These are phyloP conservation scores for Sitobion miscanthi DNA, from an alignment of 1,140 invertebrate species.

Conservation along the genomic window DNA sequence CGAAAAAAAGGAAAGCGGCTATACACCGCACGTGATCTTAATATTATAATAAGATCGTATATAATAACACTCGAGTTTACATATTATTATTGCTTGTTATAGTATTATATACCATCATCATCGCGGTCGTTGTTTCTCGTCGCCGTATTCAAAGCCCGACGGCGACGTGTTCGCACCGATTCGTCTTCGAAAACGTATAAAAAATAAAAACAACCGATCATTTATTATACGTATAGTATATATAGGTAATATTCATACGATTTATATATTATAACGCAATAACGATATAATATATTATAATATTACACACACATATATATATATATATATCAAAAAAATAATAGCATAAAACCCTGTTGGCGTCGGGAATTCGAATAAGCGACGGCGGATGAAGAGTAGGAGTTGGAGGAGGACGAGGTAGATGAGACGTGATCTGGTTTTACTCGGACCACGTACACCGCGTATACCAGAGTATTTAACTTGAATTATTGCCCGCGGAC, in stretches of 20 bases:
- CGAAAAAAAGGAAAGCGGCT: background rate
- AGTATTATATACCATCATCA: background rate
- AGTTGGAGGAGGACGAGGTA: background rate
- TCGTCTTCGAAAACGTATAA: background rate
- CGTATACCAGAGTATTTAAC: slow-evolving; percentile 17
- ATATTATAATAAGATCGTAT: background rate
- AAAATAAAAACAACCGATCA: background rate
- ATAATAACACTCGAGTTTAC: background rate
- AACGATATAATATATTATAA: background rate
- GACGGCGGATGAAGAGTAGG: background rate
- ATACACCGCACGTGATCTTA: background rate
- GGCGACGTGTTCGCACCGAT: background rate
- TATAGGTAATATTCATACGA: background rate
- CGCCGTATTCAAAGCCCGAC: background rate
- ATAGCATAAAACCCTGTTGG: background rate
- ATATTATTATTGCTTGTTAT: background rate
- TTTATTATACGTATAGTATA: background rate
- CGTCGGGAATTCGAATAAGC: background rate
- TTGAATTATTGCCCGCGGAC: slow-evolving; percentile 43
- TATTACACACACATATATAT: background rate
- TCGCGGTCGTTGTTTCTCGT: background rate
- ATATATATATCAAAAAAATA: background rate
- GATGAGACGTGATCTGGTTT: slow-evolving; percentile 38
- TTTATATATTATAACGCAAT: background rate
- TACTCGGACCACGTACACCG: background rate